Base-by-base conservation (phyloP, 2,888 invertebrate species). In the Scaptomyza polygonia region DNA sequence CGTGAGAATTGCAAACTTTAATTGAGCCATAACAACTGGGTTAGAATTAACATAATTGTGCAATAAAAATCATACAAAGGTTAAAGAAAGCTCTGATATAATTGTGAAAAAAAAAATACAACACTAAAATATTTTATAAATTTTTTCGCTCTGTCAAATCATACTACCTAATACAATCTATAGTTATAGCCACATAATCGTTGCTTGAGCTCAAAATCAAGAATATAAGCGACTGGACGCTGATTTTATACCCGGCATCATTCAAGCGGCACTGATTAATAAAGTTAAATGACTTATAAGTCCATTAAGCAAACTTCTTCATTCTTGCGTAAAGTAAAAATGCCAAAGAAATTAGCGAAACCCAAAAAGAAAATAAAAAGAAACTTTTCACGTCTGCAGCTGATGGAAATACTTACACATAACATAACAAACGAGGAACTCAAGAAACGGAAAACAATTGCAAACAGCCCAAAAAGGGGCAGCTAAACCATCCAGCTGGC, bases 211-310 rank as follows among this genome's bases (percentile, higher is more conserved):
- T 42, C 53, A 36, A 34, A 48, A 51, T 55, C 61, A 61, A 61
- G 36, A 36, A 30, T 34, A 12, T 2, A 47, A 39, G 25, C n/a
- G 39, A 42, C 16, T 29, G 14, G 29, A 36, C n/a, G 14, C 6
- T 45, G 58, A 53, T 56, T 74, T 44, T 42, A 18, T n/a, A 27
- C 8, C 32, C 27, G 52, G 49, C 67, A 42, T 49, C 82, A 70
- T 77, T 79, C 67, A 70, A 77, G 72, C 83, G 82, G 77, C 79
- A 79, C 83, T 79, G 79, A 79, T 79, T 82, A 79, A 79, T 79
- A 79, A 79, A 79, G 79, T 79, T 79, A 83, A 79, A 79, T 79
- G 79, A 79, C 79, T 82, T 83, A 79, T 79, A 79, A 79, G 79
- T 79, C 83, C 83, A 79, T 79, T 79, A 83, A 79, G 73, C 79